These are phyloP conservation scores for Hemicrepidius hirtus DNA, from an alignment of 2,888 invertebrate species.

Conservation along the genomic window DNA sequence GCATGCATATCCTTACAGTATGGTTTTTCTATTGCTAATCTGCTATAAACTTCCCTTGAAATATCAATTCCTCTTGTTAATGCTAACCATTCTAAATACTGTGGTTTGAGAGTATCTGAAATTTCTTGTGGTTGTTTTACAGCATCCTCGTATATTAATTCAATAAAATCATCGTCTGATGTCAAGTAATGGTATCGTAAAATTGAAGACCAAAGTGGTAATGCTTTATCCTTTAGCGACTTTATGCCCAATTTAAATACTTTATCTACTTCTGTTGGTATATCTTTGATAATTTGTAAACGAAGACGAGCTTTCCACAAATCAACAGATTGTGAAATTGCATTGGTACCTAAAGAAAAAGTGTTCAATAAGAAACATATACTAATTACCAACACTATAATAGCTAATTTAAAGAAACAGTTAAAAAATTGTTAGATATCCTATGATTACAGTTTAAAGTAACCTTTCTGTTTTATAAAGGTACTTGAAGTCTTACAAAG, in stretches of 20 bases:
- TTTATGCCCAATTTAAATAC: constrained; percentile 66
- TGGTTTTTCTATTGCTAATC: constrained; percentile 69
- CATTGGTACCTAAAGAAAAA: constrained; percentile 68
- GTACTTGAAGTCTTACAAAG: too few species aligned
- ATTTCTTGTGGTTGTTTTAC: constrained; percentile 74
- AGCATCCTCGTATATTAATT: constrained; percentile 70
- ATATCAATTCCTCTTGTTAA: constrained; percentile 72
- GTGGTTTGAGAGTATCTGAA: constrained; percentile 75
- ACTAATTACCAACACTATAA: too few species aligned
- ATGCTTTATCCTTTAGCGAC: constrained; percentile 67
- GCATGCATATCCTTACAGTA: constrained; percentile 65
- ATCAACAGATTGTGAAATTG: constrained; percentile 71
- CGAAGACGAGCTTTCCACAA: constrained; percentile 74
- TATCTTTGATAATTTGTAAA: constrained; percentile 71
- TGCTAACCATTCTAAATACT: constrained; percentile 76
- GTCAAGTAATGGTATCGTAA: constrained; percentile 67
- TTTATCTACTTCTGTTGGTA: constrained; percentile 66
- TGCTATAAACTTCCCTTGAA: constrained; percentile 78
- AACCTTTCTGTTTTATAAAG: too few species aligned
- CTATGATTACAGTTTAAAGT: too few species aligned
- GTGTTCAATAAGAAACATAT: too few species aligned
- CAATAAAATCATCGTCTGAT: constrained; percentile 67
- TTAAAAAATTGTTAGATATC: too few species aligned
- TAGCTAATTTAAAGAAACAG: too few species aligned
- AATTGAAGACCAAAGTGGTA: constrained; percentile 72